These are phyloP conservation scores for Herpailurus yagouaroundi DNA, from an alignment of 2,113 vertebrate species.

Conservation along the genomic window DNA sequence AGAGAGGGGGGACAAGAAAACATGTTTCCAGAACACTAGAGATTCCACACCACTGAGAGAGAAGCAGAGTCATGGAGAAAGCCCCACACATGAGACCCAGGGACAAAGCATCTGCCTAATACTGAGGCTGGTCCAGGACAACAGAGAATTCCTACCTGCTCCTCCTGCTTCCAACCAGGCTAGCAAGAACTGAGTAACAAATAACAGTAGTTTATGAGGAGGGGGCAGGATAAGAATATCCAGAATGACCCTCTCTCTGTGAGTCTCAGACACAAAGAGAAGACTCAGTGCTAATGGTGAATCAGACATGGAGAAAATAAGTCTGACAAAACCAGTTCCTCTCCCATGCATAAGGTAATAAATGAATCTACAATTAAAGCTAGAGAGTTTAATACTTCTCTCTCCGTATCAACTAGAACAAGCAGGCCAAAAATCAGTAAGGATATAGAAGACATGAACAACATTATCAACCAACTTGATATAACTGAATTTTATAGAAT, in stretches of 20 bases:
- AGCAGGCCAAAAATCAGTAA: background rate
- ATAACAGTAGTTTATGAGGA: background rate
- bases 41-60: background rate
- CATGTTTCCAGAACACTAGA: background rate
- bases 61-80: background rate
- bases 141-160: background rate
- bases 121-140: background rate
- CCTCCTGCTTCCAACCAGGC: background rate
- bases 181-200: background rate
- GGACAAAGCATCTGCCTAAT: background rate
- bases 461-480: background rate
- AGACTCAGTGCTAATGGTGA: background rate
- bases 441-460: background rate
- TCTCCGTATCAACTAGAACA: background rate
- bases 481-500: background rate
- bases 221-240: no score
- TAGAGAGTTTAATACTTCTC: background rate
- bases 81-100: background rate
- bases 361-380: background rate
- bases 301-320: background rate
- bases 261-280: background rate
- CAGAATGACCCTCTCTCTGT: background rate
- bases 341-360: background rate
- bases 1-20: background rate
- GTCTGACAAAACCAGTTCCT: background rate